Percentiles rank a stretch among this genome's conserved stretches.
Evolutionary conservation across 2,797 vertebrate species (phyloP).

Genomic region (Heterohyrax brucei): DNA sequence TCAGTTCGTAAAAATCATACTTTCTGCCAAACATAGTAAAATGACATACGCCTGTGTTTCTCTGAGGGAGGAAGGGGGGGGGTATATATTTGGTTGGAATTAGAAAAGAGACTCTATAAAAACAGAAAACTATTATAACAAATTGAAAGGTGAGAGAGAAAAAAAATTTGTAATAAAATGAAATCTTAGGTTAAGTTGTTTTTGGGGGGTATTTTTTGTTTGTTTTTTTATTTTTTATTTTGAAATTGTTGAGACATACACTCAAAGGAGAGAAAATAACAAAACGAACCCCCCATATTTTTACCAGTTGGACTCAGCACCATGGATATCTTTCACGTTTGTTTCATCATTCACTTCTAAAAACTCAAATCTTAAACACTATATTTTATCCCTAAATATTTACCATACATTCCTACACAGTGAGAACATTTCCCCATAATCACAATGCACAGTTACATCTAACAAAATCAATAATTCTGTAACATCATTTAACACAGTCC

Average conservation of each 20-base stretch:
- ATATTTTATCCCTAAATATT: constrained; percentile 26
- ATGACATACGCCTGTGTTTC: not conserved
- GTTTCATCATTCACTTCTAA: not conserved
- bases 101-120: not conserved
- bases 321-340: not conserved
- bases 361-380: not conserved
- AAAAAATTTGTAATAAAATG: constrained; percentile 15
- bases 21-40: too few relatives aligned
- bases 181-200: not conserved
- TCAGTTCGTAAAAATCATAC: too few relatives aligned
- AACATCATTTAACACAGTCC: not conserved
- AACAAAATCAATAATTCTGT: not conserved
- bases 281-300: not conserved
- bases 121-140: not conserved
- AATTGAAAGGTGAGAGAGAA: not conserved
- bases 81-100: not conserved
- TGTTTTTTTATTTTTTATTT: not conserved
- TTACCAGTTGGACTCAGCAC: not conserved
- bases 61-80: not conserved
- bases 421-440: not conserved
- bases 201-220: not conserved
- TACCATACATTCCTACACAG: not conserved
- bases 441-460: not conserved
- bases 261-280: not conserved
- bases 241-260: not conserved